Percentiles rank a stretch among this genome's conserved stretches.
Conservation (phyloP, 2,797 vertebrate species). For the Ctenochaetus hawaiiensis region DNA sequence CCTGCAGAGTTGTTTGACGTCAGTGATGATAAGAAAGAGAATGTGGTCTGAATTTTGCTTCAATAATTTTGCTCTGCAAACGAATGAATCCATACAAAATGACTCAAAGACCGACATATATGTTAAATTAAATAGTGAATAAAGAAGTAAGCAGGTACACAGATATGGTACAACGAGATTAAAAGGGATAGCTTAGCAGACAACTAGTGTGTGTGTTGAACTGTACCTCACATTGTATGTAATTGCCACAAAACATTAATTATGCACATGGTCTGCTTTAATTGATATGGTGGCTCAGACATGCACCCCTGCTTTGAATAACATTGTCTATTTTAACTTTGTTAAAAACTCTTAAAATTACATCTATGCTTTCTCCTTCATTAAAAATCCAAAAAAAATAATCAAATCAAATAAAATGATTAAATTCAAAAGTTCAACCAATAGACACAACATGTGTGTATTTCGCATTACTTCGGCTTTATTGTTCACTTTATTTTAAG, state of each 20-base stretch:
- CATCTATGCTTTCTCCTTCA: not conserved
- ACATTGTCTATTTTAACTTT: not conserved
- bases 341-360: not conserved
- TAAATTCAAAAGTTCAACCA: too few relatives aligned
- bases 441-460: too few relatives aligned
- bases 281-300: not conserved
- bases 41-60: slow-evolving; percentile 38
- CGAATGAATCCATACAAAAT: slow-evolving; percentile 2
- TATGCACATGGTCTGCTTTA: not conserved
- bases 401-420: too few relatives aligned
- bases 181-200: not conserved
- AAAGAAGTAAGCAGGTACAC: not conserved
- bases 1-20: slow-evolving; percentile 62
- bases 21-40: slow-evolving; percentile 36
- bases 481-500: not conserved
- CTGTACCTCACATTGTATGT: not conserved
- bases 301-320: not conserved
- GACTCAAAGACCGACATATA: not conserved
- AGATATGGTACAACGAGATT: not conserved
- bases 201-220: not conserved
- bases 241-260: not conserved
- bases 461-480: too few relatives aligned
- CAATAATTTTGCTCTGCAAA: not conserved
- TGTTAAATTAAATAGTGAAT: not conserved
- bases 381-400: not conserved